phyloP scores from a whole-genome alignment of 1,140 invertebrate species.

The Sesamia nonagrioides region DNA sequence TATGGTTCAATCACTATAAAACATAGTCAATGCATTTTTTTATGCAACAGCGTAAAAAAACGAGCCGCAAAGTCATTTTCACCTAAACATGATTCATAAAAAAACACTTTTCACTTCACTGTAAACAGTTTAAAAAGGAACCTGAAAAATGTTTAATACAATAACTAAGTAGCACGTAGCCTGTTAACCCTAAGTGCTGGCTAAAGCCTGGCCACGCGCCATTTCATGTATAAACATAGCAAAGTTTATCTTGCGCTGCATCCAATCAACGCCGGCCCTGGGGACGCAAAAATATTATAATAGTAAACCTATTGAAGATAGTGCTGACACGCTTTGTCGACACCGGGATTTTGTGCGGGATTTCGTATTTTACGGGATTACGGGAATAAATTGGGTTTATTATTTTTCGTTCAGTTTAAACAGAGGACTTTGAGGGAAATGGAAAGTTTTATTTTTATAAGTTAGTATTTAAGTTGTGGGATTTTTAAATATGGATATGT shows the following conservation, averaged over 20 bases:
- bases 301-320: slow-evolving; percentile 47
- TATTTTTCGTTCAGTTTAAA: not conserved
- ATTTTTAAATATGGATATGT: not conserved
- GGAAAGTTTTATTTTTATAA: no score
- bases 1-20: no score
- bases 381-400: not conserved
- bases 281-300: slow-evolving; percentile 65
- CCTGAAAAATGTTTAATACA: not conserved
- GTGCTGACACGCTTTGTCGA: slow-evolving; percentile 14
- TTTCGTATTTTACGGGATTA: not conserved
- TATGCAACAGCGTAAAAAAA: not conserved
- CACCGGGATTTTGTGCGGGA: not conserved
- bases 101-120: not conserved
- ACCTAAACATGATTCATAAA: not conserved
- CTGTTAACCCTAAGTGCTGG: slow-evolving; percentile 27
- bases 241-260: slow-evolving; percentile 58
- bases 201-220: slow-evolving; percentile 10
- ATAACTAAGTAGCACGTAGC: slow-evolving; percentile 13
- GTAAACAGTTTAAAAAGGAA: not conserved
- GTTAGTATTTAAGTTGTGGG: no score
- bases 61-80: not conserved
- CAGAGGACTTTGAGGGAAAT: not conserved
- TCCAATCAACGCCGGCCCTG: slow-evolving; percentile 62
- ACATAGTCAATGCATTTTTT: no score
- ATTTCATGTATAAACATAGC: slow-evolving; percentile 30